Evolutionary conservation across 2,113 vertebrate species (phyloP).

Genomic region (Amazona vittata): DNA sequence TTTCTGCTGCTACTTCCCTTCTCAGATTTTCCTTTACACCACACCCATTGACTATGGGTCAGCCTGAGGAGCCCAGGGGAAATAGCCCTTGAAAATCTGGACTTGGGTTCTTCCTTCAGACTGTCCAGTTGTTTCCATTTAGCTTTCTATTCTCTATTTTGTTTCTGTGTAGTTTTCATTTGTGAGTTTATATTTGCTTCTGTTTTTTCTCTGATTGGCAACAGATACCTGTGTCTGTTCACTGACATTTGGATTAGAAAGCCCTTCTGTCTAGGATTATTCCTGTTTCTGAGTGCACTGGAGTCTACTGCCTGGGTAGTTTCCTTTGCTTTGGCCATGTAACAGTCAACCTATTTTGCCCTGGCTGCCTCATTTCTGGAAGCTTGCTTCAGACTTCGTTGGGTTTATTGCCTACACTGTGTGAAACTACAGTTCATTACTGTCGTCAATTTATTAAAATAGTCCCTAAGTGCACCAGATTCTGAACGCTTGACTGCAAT

Average conservation of each 20-base stretch:
- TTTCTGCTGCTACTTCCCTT: not conserved
- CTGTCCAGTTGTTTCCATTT: not conserved
- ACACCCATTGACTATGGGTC: not conserved
- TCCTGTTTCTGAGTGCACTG: not conserved
- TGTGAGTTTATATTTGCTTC: not conserved
- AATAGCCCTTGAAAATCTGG: not conserved
- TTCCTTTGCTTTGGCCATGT: not conserved
- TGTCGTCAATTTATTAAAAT: slow-evolving; percentile 40
- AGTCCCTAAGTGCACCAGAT: slow-evolving; percentile 15
- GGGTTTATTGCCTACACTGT: slow-evolving; percentile 42
- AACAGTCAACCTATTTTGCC: not conserved
- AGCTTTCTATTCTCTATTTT: not conserved
- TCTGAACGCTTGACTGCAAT: slow-evolving; percentile 26
- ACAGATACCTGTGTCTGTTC: not conserved
- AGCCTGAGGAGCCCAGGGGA: not conserved
- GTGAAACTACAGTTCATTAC: slow-evolving; percentile 49
- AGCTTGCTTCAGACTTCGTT: slow-evolving; percentile 59
- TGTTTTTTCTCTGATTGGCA: not conserved
- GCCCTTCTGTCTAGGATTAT: not conserved
- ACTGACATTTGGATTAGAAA: not conserved
- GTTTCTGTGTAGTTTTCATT: not conserved
- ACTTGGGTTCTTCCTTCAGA: not conserved
- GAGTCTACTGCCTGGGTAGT: not conserved
- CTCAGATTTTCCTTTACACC: not conserved
- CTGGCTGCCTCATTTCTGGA: slow-evolving; percentile 26